Base-by-base conservation (phyloP, 2,797 vertebrate genomes). In the Pelobates cultripes region DNA sequence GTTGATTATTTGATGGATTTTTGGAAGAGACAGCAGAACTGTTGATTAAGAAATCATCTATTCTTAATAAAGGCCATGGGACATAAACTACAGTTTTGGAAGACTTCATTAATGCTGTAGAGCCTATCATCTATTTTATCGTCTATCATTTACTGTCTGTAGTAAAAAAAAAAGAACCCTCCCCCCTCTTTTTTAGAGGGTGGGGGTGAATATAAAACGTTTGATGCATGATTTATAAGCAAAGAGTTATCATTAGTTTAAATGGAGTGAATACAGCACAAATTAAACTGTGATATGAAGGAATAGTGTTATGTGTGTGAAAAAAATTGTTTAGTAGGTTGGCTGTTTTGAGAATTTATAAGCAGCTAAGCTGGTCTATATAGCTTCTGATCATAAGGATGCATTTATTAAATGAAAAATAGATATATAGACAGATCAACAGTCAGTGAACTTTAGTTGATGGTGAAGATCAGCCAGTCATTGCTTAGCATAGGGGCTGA, bases 161-260 rank as follows among this genome's bases (percentile, higher is more conserved):
- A n/a, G n/a, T 12, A 12, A 63, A 28, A 70, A 17, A n/a, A 66
- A 17, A 0, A 4, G 14, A n/a, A 44, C 17, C 6, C 43, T 47
- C 13, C 10, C 57, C 15, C 28, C 8, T 41, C 64, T 70, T 70
- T 43, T 70, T 10, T 10, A 51, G 5, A 10, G 47, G 47, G 47
- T 10, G 47, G 47, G 47, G 47, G 5, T 5, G 51, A 7, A 13
- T 14, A 44, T 60, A 51, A 51, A 73, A 73, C 70, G 68, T 78
- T 83, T 73, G 70, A 83, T 78, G 70, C 47, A 74, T 51, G 75
- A 70, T 78, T 78, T 78, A 78, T 78, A 43, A 51, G 63, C 75
- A 69, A 75, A 82, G 66, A 47, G 75, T 74, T 83, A 83, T 47
- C 75, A 78, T 74, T 61, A 74, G 63, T 74, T 74, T 53, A 70